Evolutionary conservation across 2,888 invertebrate species (phyloP), one percentile per base, ranked within the genome.

Genomic region (Spisula subtruncata): DNA sequence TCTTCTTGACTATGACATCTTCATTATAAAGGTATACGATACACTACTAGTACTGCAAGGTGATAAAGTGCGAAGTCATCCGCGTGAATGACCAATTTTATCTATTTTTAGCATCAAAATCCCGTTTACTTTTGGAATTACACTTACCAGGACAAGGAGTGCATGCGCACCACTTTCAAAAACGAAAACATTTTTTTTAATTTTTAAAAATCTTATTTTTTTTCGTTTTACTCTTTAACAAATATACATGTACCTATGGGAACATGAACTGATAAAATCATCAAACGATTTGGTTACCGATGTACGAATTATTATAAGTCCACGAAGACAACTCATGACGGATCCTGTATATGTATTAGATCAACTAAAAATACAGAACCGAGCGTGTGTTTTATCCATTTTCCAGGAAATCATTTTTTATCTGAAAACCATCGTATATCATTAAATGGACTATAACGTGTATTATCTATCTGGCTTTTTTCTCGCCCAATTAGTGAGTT

Each of bases 381-480:
- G 75, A 25, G 35, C n/a, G n/a, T 71, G 46, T 83, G 83, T 83
- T 83, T 66, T 41, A 75, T 83, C 71, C 71, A 41, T 84, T 84
- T 41, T 12, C 75, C 48, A 48, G 84, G 51, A 83, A 75, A 18
- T 35, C 41, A n/a, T 46, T 32, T 51, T 83, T 46, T 66, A 84
- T 84, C 75, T 66, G 29, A 46, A n/a, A 41, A 41, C 25, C 16
- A 56, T 85, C 80, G 46, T 85, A 80, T 80, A 80, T 85, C 85
- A 85, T 79, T 80, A 51, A 85, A 85, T 56, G 85, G 80, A 41
- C 85, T 46, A 71, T 54, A 84, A 80, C 54, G 79, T 20, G 41
- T 56, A 80, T 18, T 16, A 32, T 54, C 56, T 85, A 41, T 18
- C 79, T 29, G 75, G 75, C 51, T 32, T 32, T 85, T 80, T 56